Percentiles rank a stretch among this genome's conserved stretches.
Conservation (phyloP, 2,888 invertebrate genomes). For the Mythimna lalbum region DNA sequence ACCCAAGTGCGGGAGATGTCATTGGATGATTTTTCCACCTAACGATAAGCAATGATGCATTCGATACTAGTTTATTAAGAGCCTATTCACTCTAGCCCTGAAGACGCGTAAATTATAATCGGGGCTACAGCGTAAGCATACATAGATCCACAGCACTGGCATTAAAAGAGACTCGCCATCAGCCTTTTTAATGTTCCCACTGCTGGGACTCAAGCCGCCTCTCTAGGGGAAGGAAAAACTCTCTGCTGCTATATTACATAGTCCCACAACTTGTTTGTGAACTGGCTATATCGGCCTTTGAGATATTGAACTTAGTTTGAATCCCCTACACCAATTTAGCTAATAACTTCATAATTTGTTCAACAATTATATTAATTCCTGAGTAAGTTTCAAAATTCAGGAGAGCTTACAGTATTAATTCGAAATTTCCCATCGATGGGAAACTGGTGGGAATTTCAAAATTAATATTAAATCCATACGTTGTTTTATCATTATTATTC, state of each 20-base stretch:
- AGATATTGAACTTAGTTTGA: slow-evolving; percentile 45
- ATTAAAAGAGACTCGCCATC: too few species aligned
- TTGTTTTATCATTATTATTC: not conserved
- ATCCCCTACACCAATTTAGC: slow-evolving; percentile 39
- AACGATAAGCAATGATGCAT: too few species aligned
- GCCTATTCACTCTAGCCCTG: too few species aligned
- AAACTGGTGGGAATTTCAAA: slow-evolving; percentile 6
- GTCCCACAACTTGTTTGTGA: slow-evolving; percentile 16
- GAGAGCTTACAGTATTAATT: slow-evolving; percentile 33
- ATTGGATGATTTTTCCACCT: too few species aligned
- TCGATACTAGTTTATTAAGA: too few species aligned
- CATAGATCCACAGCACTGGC: too few species aligned
- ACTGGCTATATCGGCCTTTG: slow-evolving; percentile 30
- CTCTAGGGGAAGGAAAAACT: too few species aligned
- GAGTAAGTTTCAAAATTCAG: slow-evolving; percentile 42
- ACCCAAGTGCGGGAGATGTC: too few species aligned
- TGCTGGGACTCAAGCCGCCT: too few species aligned
- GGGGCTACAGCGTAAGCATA: too few species aligned
- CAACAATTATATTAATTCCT: slow-evolving; percentile 48
- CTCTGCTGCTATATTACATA: not conserved
- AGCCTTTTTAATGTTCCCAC: too few species aligned
- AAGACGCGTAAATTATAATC: too few species aligned
- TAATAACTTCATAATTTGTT: slow-evolving; percentile 58
- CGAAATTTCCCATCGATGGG: slow-evolving; percentile 36
- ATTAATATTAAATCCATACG: not conserved